Evolutionary conservation across 2,797 vertebrate genomes (phyloP), one percentile per base, ranked within the genome.

Genomic region (Phyllotis vaccarum): DNA sequence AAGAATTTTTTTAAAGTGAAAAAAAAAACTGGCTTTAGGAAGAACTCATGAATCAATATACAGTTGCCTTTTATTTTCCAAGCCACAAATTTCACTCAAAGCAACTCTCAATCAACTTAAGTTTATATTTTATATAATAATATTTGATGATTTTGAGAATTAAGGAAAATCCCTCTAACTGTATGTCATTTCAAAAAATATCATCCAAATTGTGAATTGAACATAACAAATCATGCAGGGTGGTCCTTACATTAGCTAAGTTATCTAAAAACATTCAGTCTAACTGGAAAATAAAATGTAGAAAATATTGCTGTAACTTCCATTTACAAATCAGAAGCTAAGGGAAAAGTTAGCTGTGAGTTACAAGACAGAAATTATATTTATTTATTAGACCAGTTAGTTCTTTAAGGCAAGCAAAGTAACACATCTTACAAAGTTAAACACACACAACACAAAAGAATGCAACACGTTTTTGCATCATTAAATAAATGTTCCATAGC

Each of bases 1-100:
- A 94, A 19, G 49, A 19, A 97, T n/a, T 37, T 22, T 72, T n/a
- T n/a, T 60, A 40, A 74, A 43, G 37, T 70, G 11, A 43, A 94
- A 19, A 80, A 31, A 13, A 0, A n/a, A n/a, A n/a, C 75, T 3
- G n/a, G n/a, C 66, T 75, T 95, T 13, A 78, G 27, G 11, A 89
- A 78, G 66, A 43, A 56, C 21, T 27, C 24, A 91, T 49, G n/a
- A 8, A 93, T 17, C 14, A 12, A 43, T 24, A 68, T 95, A 86
- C 21, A 93, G n/a, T 86, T 86, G 64, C 31, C 34, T 58, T 31
- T 95, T 96, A 95, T 82, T 62, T n/a, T 22, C 21, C 91, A 96
- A 96, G 19, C 1, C 0, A 0, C 0, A 91, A 4, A 54, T 91
- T 37, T 93, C 81, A 76, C 10, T 85, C 70, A 83, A 43, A 96